phyloP scores from a whole-genome alignment of 2,113 vertebrate species.

The Spheniscus mendiculus region DNA sequence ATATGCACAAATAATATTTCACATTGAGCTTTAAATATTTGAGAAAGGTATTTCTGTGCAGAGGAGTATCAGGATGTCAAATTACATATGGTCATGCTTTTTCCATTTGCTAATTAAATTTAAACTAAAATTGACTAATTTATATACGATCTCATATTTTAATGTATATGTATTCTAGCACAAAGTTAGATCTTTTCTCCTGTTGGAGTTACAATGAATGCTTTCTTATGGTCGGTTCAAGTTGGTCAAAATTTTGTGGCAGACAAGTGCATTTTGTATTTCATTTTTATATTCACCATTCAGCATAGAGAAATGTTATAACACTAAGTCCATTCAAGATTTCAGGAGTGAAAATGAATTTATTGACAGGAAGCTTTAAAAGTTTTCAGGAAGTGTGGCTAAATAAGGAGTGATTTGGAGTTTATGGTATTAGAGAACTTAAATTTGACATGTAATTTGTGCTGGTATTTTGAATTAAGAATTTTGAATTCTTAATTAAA shows the following conservation, averaged over 20 bases:
- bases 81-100: background rate
- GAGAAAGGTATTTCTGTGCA: background rate
- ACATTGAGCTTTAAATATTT: background rate
- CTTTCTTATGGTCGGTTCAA: background rate
- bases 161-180: background rate
- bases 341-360: background rate
- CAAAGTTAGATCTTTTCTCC: background rate
- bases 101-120: background rate
- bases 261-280: background rate
- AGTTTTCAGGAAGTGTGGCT: background rate
- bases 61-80: background rate
- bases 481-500: background rate
- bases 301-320: background rate
- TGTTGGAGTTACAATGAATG: background rate
- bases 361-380: background rate
- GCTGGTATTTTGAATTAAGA: background rate
- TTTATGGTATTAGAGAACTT: background rate
- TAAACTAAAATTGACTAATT: background rate
- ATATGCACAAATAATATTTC: background rate
- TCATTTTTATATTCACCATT: background rate
- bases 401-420: background rate
- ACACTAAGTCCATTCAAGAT: background rate
- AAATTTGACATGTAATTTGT: background rate
- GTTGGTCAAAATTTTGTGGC: background rate
- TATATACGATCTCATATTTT: background rate